Conservation (phyloP, 2,113 vertebrate species). For the Sphyrna mokarran region DNA sequence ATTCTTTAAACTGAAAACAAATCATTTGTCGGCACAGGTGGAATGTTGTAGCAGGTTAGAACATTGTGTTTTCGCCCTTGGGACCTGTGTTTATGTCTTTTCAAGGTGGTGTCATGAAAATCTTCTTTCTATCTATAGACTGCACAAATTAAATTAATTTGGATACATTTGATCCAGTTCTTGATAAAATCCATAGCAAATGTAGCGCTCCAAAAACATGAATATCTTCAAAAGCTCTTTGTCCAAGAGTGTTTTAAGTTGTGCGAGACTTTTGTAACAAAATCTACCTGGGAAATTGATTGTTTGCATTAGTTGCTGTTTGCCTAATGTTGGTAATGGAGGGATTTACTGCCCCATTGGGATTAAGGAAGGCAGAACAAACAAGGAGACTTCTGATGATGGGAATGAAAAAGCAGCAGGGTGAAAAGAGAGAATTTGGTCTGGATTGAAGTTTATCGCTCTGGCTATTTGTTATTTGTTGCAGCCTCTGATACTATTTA, state of each 20-base stretch:
- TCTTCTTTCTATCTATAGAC: not conserved
- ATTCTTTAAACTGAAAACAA: not conserved
- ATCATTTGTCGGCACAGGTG: not conserved
- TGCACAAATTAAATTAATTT: not conserved
- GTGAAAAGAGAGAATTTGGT: not conserved
- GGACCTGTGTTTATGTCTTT: not conserved
- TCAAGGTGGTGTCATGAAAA: not conserved
- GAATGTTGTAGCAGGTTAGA: not conserved
- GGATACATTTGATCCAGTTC: no score
- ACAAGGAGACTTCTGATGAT: not conserved
- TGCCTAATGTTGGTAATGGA: not conserved
- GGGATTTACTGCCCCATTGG: not conserved
- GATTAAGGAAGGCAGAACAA: not conserved
- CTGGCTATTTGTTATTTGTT: not conserved
- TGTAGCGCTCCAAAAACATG: not conserved
- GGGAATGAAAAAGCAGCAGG: not conserved
- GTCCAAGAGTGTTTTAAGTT: not conserved
- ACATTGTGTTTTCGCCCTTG: not conserved
- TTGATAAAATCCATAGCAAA: not conserved
- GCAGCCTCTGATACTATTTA: no score
- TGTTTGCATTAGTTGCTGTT: not conserved
- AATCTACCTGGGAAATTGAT: not conserved
- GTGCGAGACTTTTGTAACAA: not conserved
- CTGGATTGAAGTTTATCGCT: not conserved
- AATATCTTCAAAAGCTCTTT: not conserved